Conservation (phyloP, 2,797 vertebrate species). For the Anguilla anguilla region DNA sequence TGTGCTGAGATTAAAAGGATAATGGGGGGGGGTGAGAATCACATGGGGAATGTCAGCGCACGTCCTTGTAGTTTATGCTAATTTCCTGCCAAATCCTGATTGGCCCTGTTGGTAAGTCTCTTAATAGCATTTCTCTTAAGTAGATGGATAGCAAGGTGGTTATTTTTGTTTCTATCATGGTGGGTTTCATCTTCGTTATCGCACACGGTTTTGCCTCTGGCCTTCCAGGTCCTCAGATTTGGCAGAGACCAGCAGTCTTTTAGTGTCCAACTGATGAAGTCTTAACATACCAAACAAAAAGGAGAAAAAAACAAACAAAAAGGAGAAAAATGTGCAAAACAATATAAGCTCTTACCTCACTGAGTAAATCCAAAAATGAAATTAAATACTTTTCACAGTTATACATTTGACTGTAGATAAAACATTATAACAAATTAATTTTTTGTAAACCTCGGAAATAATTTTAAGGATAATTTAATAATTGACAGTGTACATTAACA, state of each 20-base stretch:
- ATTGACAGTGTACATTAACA: not conserved
- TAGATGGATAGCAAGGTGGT: not conserved
- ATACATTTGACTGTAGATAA: not conserved
- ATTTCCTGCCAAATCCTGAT: constrained; percentile 30
- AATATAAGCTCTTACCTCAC: not conserved
- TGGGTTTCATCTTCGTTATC: not conserved
- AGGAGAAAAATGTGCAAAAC: not conserved
- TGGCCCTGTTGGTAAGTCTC: constrained; percentile 13
- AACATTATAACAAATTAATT: not conserved
- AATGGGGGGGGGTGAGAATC: constrained; percentile 11
- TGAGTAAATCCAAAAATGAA: not conserved
- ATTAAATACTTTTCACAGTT: not conserved
- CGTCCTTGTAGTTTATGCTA: constrained; percentile 23
- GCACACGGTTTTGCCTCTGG: not conserved
- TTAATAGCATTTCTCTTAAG: not conserved
- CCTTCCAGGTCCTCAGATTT: not conserved
- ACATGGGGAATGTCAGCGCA: constrained; percentile 22
- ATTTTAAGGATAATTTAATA: not conserved
- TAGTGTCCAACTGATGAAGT: not conserved
- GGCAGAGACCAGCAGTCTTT: not conserved
- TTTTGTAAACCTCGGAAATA: not conserved
- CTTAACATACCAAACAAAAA: not conserved
- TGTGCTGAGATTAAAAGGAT: constrained; percentile 32
- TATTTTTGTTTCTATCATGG: not conserved
- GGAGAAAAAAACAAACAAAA: not conserved